Evolutionary conservation across 2,113 vertebrate genomes (phyloP), one percentile per base, ranked within the genome.

Genomic region (Albula glossodonta): DNA sequence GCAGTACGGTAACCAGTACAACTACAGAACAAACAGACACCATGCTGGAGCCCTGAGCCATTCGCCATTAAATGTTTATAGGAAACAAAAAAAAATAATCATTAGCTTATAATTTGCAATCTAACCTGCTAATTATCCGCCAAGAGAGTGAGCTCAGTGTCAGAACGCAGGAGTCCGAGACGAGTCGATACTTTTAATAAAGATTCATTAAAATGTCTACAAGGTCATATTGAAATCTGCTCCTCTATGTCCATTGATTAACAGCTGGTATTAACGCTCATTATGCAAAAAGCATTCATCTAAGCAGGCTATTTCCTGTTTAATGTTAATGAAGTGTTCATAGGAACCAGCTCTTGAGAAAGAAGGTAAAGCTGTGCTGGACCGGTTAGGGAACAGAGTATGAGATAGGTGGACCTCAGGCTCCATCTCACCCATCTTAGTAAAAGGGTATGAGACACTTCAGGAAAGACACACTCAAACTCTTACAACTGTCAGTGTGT

Each of bases 241-340:
- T 95, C 95, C 95, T 94, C 95, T 94, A 95, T 96, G 95, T 96
- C 94, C 96, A 97, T 96, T 96, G 97, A 99, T 97, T 98, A 98
- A 97, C 96, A 97, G 95, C 96, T 95, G 96, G 93, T 96, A 97
- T 97, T 97, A 96, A 96, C 94, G 94, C 95, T 97, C 94, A 96
- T 96, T 97, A 97, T 95, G 94, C 92, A 93, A 51, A 83, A 89
- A 91, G 94, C 94, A 96, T 97, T 95, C 94, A 96, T 97, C 93
- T 94, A 93, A 94, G 85, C 5, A 51, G 66, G 91, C 90, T 93
- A 94, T 91, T 96, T 93, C 87, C 84, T 88, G 89, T 93, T 93
- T 82, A 82, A 82, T 63, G 57, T 15, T 83, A 49, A 49, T 49
- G 13, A 83, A 63, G 53, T 48, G 51, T 82, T 83, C 6, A 31